Evolutionary conservation across 2,797 vertebrate genomes (phyloP).

Genomic region (Sebastes minor): DNA sequence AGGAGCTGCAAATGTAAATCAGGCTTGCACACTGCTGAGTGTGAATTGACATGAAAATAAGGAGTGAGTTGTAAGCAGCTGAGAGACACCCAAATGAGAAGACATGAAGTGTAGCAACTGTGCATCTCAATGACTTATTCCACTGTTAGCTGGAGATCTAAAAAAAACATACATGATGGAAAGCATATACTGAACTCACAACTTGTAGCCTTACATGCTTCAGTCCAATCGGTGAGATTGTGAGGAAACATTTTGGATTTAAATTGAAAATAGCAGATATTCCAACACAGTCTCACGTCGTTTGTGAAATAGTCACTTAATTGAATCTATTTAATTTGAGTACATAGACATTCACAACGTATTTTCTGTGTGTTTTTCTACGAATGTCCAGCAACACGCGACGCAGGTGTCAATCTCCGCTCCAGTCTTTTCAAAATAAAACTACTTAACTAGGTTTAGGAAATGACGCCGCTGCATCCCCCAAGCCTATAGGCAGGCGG

Average conservation of each 20-base stretch:
- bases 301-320: too few species aligned
- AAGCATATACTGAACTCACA: not conserved
- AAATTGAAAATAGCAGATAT: not conserved
- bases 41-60: constrained; percentile 24
- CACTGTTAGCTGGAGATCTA: not conserved
- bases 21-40: not conserved
- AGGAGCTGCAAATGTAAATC: constrained; percentile 7
- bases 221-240: not conserved
- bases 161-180: not conserved
- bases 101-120: not conserved
- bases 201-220: not conserved
- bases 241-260: not conserved
- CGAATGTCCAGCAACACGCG: rapidly evolving
- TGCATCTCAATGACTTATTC: not conserved
- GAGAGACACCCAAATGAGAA: not conserved
- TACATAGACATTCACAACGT: too few species aligned
- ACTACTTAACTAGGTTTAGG: too few species aligned
- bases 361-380: too few species aligned
- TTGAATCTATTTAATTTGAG: rapidly evolving
- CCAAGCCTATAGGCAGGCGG: too few species aligned
- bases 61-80: not conserved
- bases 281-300: too few species aligned
- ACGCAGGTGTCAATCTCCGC: rapidly evolving
- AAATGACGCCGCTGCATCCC: too few species aligned
- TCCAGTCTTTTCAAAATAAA: too few species aligned